phyloP scores from a whole-genome alignment of 2,113 vertebrate species.

The Lathamus discolor region DNA sequence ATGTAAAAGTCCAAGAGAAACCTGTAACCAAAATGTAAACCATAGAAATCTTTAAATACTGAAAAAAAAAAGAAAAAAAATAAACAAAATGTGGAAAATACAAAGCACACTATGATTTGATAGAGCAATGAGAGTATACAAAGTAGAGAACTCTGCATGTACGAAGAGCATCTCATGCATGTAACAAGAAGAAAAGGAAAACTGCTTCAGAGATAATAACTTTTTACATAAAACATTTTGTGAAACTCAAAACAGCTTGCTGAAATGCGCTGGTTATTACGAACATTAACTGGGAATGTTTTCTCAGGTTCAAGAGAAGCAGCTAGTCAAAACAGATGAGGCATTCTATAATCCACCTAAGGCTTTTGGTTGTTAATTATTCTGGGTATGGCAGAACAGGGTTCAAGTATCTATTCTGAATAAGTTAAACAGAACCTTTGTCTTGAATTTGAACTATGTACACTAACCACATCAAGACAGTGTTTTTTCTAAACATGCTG shows the following conservation, averaged over 20 bases:
- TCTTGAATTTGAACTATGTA: not conserved
- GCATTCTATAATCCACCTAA: not conserved
- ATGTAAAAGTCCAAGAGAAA: slow-evolving; percentile 80
- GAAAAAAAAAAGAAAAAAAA: not conserved
- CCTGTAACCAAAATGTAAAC: slow-evolving; percentile 55
- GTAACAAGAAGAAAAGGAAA: not conserved
- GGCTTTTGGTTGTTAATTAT: not conserved
- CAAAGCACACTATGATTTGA: not conserved
- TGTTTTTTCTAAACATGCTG: not conserved
- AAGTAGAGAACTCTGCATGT: not conserved
- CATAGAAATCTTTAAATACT: not conserved
- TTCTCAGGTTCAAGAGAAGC: not conserved
- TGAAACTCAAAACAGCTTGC: not conserved
- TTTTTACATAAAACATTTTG: not conserved
- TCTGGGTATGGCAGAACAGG: not conserved
- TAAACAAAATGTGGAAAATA: not conserved
- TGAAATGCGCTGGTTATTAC: not conserved
- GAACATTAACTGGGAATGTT: not conserved
- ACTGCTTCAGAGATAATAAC: not conserved
- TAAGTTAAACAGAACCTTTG: not conserved
- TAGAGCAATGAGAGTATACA: not conserved
- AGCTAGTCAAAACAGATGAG: not conserved
- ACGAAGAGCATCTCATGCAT: not conserved
- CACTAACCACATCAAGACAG: not conserved
- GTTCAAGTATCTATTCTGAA: not conserved